phyloP scores from a whole-genome alignment of 2,888 invertebrate species.

The Odontomyia ornata region DNA sequence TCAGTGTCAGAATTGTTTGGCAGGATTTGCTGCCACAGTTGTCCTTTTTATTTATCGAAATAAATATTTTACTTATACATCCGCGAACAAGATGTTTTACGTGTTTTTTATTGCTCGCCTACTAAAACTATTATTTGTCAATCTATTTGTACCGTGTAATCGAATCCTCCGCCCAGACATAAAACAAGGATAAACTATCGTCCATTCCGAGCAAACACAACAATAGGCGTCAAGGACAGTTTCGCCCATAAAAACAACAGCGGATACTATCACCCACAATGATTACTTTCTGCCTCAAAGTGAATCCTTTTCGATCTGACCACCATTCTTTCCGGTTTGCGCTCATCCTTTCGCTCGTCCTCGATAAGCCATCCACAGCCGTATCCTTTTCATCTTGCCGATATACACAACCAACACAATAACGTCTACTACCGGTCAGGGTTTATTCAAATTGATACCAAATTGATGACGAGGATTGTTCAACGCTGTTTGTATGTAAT shows the following conservation, averaged over 20 bases:
- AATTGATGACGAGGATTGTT: conserved; percentile 39
- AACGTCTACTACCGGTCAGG: not conserved
- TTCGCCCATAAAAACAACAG: not conserved
- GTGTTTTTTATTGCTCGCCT: too few species aligned
- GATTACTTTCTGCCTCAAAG: conserved; percentile 25
- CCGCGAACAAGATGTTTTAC: too few species aligned
- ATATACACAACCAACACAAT: not conserved
- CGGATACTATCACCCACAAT: not conserved
- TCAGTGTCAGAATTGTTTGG: too few species aligned
- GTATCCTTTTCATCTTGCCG: not conserved
- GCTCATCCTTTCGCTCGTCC: not conserved
- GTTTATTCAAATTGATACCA: conserved; percentile 37
- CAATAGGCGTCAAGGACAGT: not conserved
- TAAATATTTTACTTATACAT: too few species aligned
- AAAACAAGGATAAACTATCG: too few species aligned
- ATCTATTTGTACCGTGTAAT: too few species aligned
- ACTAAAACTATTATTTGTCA: too few species aligned
- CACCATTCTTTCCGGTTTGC: conserved; percentile 11
- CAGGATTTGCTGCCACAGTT: too few species aligned
- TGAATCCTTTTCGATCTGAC: conserved; percentile 14
- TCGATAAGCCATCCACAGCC: conserved; percentile 15
- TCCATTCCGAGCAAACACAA: not conserved
- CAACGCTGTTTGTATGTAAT: conserved; percentile 17
- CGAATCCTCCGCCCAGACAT: too few species aligned
- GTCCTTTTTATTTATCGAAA: too few species aligned